Conservation (phyloP, 1,140 invertebrate species). For the Phocides pigmalion region DNA sequence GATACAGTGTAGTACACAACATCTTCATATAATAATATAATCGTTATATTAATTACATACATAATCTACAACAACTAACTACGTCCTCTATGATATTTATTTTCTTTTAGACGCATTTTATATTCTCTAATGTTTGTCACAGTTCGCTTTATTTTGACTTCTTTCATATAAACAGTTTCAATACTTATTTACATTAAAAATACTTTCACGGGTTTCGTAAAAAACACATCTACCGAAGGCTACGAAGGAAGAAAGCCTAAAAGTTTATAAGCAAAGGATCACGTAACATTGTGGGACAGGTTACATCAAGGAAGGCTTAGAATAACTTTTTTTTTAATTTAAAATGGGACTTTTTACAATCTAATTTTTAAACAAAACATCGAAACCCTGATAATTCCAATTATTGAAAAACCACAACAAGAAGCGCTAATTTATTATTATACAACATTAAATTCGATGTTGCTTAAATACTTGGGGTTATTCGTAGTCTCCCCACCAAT, state of each 20-base stretch:
- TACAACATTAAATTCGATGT: conserved; percentile 81
- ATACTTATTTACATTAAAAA: conserved; percentile 77
- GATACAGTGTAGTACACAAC: conserved; percentile 63
- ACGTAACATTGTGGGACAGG: conserved; percentile 52
- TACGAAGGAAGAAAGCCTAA: conserved; percentile 66
- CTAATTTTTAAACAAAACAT: conserved; percentile 71
- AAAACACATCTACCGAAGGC: conserved; percentile 50
- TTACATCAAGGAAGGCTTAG: conserved; percentile 52
- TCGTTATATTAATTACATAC: conserved; percentile 55
- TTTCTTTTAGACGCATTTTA: conserved; percentile 73
- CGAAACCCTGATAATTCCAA: conserved; percentile 81
- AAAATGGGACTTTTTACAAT: conserved; percentile 60
- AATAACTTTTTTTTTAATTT: conserved; percentile 44
- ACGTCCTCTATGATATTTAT: conserved; percentile 78
- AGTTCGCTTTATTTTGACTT: conserved; percentile 83
- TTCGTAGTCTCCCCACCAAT: conserved; percentile 50
- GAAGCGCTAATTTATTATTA: conserved; percentile 60
- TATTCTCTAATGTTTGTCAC: conserved; percentile 81
- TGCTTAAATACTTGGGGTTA: conserved; percentile 66
- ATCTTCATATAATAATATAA: conserved; percentile 57
- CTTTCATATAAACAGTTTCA: conserved; percentile 78
- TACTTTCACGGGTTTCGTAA: conserved; percentile 57
- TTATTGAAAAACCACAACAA: conserved; percentile 74
- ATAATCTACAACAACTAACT: conserved; percentile 76
- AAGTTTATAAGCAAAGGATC: conserved; percentile 60